Evolutionary conservation across 1,140 invertebrate species (phyloP).

Genomic region (Cheumatopsyche charites): DNA sequence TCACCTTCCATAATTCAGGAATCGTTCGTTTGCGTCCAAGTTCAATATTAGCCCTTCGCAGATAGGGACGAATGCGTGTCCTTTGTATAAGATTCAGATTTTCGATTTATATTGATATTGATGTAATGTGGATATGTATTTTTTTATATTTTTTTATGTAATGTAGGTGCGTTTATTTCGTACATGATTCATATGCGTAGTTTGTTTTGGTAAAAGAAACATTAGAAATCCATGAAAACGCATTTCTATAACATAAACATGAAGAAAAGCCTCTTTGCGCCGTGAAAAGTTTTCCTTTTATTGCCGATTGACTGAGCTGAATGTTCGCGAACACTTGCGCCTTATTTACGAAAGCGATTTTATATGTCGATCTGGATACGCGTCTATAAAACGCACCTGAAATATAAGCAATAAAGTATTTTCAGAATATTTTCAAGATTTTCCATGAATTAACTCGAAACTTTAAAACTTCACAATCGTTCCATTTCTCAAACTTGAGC

Average conservation of each 20-base stretch:
- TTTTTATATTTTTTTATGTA: constrained; percentile 1
- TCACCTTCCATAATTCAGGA: constrained; percentile 49
- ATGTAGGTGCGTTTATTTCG: not conserved
- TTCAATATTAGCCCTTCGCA: constrained; percentile 39
- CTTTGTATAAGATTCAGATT: too few species aligned
- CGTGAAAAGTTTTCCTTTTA: constrained; percentile 44
- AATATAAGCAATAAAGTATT: not conserved
- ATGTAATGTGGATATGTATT: too few species aligned
- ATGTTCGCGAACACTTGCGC: constrained; percentile 30
- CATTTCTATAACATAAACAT: constrained; percentile 39
- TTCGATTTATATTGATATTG: too few species aligned
- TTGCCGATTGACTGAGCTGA: constrained; percentile 31
- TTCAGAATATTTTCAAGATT: too few species aligned
- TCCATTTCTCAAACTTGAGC: too few species aligned
- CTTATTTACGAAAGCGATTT: constrained; percentile 33
- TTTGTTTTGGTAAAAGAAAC: constrained; percentile 41
- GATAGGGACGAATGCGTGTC: not conserved
- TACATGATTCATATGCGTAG: constrained; percentile 33
- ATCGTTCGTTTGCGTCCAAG: constrained; percentile 40
- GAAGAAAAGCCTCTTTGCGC: constrained; percentile 39
- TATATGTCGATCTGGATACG: constrained; percentile 18
- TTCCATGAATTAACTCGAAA: too few species aligned
- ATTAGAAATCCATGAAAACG: constrained; percentile 41
- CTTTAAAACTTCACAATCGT: too few species aligned
- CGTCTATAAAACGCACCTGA: constrained; percentile 30